Percentiles rank a stretch among this genome's conserved stretches.
Evolutionary conservation across 2,797 vertebrate genomes (phyloP).

Genomic region (Anguilla marmorata): DNA sequence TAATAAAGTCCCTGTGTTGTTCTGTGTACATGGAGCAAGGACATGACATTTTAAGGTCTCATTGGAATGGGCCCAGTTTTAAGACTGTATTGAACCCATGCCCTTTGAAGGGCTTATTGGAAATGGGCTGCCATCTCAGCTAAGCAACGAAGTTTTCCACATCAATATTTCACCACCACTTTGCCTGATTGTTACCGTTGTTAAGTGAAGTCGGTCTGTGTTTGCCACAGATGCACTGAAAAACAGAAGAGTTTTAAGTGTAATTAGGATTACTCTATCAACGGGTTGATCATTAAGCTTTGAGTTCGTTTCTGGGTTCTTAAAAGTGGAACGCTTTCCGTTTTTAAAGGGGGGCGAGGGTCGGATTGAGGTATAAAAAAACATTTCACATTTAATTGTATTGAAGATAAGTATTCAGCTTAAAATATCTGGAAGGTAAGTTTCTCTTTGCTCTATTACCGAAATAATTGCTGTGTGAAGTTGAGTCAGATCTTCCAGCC

Average conservation of each 20-base stretch:
- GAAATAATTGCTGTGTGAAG: not conserved
- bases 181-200: not conserved
- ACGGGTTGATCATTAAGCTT: not conserved
- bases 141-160: not conserved
- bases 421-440: not conserved
- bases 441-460: slow-evolving; percentile 20
- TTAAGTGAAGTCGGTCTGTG: not conserved
- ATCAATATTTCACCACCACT: not conserved
- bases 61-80: not conserved
- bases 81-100: not conserved
- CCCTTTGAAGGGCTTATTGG: not conserved
- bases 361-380: not conserved
- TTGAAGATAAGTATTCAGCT: not conserved
- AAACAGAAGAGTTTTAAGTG: not conserved
- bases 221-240: not conserved
- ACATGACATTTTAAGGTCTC: not conserved
- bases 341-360: not conserved
- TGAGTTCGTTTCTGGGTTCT: not conserved
- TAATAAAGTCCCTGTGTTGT: not conserved
- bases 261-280: not conserved
- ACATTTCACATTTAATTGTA: not conserved
- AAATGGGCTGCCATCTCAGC: not conserved
- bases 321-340: not conserved
- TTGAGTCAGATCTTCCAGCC: not conserved
- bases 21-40: not conserved